Base-by-base conservation (phyloP, 2,888 invertebrate species). In the Baccha elongata region DNA sequence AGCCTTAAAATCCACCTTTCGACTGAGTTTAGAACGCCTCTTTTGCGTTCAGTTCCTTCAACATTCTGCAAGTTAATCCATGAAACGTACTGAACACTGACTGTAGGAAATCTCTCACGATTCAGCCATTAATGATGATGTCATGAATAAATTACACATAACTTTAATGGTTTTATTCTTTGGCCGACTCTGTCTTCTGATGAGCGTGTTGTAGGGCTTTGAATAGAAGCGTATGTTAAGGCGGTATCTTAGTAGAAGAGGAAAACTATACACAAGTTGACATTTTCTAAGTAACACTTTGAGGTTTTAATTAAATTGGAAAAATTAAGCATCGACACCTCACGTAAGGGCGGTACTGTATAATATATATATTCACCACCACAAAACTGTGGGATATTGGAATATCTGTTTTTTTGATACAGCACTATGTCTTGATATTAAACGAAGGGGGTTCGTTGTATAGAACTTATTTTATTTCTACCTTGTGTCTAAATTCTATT, bases 281-380 rank as follows among this genome's bases (percentile, higher is more conserved):
- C 50, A 83, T 68, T 72, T 67, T 78, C 62, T 83, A 72, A 68
- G 83, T 78, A 71, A 83, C 50, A 84, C 71, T 84, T 80, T 84
- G 80, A 71, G 84, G 84, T 84, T 84, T 84, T 79, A 79, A 84
- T 84, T 79, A 84, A 84, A 84, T 84, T 84, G 74, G 58, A 84
- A 84, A 84, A 84, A 84, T 79, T 79, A 84, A 84, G 79, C 37
- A 78, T 76, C 68, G 64, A 68, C 64, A 58, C 68, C 78, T 73
- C 52, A 23, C 21, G 78, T 62, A 13, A 65, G 46, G 83, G 78
- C 78, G 83, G 67, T 42, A 11, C 68, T 40, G 48, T 62, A 37
- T 2, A 11, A 37, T 32, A 26, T 52, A 60, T 60, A 26, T 69
- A 35, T 60, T 35, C 8, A 60, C 53, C 35, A 81, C 71, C 58